Evolutionary conservation across 2,113 vertebrate genomes (phyloP).

Genomic region (Trochalopteron elliotii): DNA sequence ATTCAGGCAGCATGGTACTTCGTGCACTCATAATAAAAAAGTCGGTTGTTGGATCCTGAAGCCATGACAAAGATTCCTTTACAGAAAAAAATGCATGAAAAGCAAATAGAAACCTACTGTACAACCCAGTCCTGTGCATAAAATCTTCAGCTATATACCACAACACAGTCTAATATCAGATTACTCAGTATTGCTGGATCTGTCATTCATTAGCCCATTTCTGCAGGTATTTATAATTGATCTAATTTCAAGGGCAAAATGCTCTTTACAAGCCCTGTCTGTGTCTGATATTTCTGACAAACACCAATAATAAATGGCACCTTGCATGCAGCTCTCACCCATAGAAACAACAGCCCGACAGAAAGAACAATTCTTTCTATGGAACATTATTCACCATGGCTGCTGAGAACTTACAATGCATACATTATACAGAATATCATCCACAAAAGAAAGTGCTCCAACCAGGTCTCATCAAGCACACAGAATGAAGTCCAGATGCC

Average conservation of each 20-base stretch:
- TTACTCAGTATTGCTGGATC: neutral
- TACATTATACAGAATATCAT: neutral
- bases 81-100: neutral
- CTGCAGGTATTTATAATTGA: neutral
- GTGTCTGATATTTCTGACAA: neutral
- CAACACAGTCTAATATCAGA: neutral
- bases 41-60: neutral
- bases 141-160: neutral
- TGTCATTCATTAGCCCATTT: neutral
- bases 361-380: neutral
- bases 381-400: neutral
- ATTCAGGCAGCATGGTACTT: neutral
- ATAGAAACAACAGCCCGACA: neutral
- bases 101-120: neutral
- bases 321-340: neutral
- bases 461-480: neutral
- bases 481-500: conserved; percentile 12
- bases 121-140: neutral
- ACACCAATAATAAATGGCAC: neutral
- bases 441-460: neutral
- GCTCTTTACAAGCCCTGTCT: neutral
- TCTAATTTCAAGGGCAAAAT: neutral
- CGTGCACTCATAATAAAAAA: too few relatives aligned
- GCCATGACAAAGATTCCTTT: neutral
- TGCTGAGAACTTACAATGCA: neutral